A percentile compares a stretch with the other conserved stretches of the same genome.
Evolutionary conservation across 2,888 invertebrate species (phyloP).

Genomic region (Epicampocera succincta): DNA sequence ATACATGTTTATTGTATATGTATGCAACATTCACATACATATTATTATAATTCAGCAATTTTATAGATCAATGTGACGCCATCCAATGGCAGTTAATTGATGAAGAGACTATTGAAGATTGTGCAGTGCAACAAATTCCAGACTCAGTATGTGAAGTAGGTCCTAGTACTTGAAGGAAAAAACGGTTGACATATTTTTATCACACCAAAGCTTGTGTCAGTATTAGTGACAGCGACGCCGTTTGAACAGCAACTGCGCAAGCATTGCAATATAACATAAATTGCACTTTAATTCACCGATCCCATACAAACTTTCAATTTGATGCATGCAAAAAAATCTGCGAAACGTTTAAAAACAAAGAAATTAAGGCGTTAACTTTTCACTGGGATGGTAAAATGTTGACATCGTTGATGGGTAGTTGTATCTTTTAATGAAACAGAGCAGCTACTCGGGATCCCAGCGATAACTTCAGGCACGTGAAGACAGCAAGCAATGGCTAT

Average conservation of each 20-base stretch:
- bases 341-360: conserved; percentile 7
- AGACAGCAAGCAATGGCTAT: conserved; percentile 10
- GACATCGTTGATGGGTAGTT: conserved; percentile 12
- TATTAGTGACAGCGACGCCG: too few relatives aligned
- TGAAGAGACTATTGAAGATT: not conserved
- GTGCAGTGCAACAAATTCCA: not conserved
- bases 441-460: too few relatives aligned
- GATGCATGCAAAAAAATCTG: conserved; percentile 5
- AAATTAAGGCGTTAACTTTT: not conserved
- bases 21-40: not conserved
- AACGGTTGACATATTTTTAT: conserved; percentile 2
- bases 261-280: too few relatives aligned
- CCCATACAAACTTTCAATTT: too few relatives aligned
- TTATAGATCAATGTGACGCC: not conserved
- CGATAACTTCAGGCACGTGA: not conserved
- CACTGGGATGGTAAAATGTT: conserved; percentile 21
- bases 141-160: too few relatives aligned
- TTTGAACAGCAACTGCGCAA: too few relatives aligned
- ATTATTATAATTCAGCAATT: not conserved
- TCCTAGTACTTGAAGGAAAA: conserved; percentile 2
- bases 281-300: too few relatives aligned
- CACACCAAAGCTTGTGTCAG: conserved; percentile 7
- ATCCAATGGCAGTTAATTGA: not conserved
- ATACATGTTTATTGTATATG: too few relatives aligned
- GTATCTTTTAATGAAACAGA: conserved; percentile 14